Base-by-base conservation (phyloP, 2,888 invertebrate genomes). In the Xestia rhomboidea region DNA sequence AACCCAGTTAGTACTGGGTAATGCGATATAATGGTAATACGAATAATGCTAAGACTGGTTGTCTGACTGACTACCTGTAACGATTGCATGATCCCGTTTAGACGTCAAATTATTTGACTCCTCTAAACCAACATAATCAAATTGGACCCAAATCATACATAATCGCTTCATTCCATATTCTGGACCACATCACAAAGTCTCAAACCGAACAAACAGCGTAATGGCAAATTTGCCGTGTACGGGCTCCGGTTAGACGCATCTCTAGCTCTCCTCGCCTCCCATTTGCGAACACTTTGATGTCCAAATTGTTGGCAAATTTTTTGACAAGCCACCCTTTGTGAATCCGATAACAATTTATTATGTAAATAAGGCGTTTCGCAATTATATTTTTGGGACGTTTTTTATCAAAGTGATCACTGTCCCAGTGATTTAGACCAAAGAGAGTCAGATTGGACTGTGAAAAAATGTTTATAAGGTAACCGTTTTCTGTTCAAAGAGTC, bases 161-260 rank as follows among this genome's bases (percentile, higher is more conserved):
- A 60, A 21, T 21, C 76, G 73, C 74, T 76, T 0, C 38, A 57
- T 51, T 10, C 27, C n/a, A 49, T 18, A 44, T 1, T 72, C 83
- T 85, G 72, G 54, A 83, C 86, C 89, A 82, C 72, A 80, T 4
- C 77, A 74, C 87, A 90, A 87, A 88, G 88, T 83, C 74, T 77
- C 76, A 67, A 83, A 86, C 77, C 81, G 79, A 74, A 86, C 85
- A 89, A 90, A 88, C 88, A 86, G 74, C 68, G 83, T 90, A 91
- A 89, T 89, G 81, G 87, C 83, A 83, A 89, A 91, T 90, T 90
- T 89, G 74, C 73, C 82, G 77, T 81, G 83, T 72, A 81, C 72
- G 72, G 70, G 81, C 79, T 78, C 81, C 86, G 81, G 83, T 89
- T 87, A 87, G 85, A 76, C 83, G 84, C 82, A 86, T 83, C 85